Percentiles rank a stretch among this genome's conserved stretches.
These are phyloP conservation scores for Nesoenas mayeri DNA, from an alignment of 2,113 vertebrate genomes.

Conservation along the genomic window DNA sequence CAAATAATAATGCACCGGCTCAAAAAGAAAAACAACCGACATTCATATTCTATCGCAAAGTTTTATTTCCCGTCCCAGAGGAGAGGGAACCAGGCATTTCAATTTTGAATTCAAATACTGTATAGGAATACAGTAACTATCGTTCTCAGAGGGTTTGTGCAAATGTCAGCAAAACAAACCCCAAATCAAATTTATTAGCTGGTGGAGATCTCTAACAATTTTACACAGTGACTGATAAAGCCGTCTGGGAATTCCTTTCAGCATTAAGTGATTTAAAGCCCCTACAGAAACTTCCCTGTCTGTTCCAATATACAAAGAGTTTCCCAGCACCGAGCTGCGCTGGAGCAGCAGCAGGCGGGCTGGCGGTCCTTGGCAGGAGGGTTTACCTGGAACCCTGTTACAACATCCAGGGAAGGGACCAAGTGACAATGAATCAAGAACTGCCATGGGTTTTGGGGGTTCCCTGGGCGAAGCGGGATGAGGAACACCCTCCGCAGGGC, in stretches of 20 bases:
- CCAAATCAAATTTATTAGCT: constrained; percentile 81
- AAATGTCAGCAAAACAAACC: constrained; percentile 77
- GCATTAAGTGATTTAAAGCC: constrained; percentile 77
- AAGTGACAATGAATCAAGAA: not conserved
- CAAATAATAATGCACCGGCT: constrained; percentile 62
- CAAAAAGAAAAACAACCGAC: constrained; percentile 55
- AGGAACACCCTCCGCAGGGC: not conserved
- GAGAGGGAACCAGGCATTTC: constrained; percentile 37
- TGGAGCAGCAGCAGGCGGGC: not conserved
- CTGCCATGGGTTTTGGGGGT: not conserved
- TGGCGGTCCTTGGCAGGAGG: constrained; percentile 7
- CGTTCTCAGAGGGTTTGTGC: constrained; percentile 77
- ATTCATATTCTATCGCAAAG: constrained; percentile 60
- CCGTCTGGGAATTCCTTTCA: constrained; percentile 72
- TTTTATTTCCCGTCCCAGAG: constrained; percentile 71
- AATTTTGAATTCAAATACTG: constrained; percentile 74
- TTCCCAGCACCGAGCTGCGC: not conserved
- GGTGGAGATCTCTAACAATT: constrained; percentile 73
- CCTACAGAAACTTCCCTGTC: constrained; percentile 70
- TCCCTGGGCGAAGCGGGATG: too few relatives aligned
- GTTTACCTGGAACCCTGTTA: not conserved
- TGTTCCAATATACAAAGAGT: constrained; percentile 35
- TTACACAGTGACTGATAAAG: constrained; percentile 75
- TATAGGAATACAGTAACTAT: constrained; percentile 74
- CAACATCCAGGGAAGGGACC: not conserved